Conservation (phyloP, 2,797 vertebrate genomes). For the Perdix hodgsoniae region DNA sequence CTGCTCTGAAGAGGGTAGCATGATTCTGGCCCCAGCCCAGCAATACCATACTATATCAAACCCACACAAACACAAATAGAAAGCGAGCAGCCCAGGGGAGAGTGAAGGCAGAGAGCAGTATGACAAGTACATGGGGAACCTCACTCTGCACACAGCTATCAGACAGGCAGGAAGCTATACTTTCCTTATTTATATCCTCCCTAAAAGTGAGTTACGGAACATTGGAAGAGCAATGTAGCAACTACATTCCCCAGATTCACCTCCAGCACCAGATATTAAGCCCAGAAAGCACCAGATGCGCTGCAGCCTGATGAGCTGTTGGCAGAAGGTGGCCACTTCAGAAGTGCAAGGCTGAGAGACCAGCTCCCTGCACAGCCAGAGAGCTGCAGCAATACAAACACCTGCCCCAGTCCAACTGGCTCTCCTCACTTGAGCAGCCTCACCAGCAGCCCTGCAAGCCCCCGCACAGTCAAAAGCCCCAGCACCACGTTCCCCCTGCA, state of each 20-base stretch:
- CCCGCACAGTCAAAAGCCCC: not conserved
- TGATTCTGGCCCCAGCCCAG: not conserved
- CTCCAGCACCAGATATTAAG: not conserved
- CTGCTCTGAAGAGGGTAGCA: not conserved
- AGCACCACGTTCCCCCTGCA: accelerated
- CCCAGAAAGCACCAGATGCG: not conserved
- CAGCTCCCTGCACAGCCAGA: not conserved
- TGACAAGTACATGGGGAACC: not conserved
- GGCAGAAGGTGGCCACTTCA: not conserved
- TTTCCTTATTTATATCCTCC: not conserved
- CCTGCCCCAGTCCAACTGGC: not conserved
- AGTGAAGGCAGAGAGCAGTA: not conserved
- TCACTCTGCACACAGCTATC: not conserved
- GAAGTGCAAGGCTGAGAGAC: accelerated
- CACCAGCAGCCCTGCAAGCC: not conserved
- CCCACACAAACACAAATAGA: not conserved
- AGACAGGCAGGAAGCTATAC: not conserved
- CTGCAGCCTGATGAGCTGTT: not conserved
- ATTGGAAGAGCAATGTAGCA: not conserved
- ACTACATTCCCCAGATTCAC: not conserved
- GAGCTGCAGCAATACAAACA: not conserved
- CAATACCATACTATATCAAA: not conserved
- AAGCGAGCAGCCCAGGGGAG: not conserved
- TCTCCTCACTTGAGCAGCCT: not conserved
- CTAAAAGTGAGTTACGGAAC: not conserved